A percentile compares a stretch with the other conserved stretches of the same genome.
Evolutionary conservation across 2,888 invertebrate species (phyloP).

Genomic region (Pammene fasciana): DNA sequence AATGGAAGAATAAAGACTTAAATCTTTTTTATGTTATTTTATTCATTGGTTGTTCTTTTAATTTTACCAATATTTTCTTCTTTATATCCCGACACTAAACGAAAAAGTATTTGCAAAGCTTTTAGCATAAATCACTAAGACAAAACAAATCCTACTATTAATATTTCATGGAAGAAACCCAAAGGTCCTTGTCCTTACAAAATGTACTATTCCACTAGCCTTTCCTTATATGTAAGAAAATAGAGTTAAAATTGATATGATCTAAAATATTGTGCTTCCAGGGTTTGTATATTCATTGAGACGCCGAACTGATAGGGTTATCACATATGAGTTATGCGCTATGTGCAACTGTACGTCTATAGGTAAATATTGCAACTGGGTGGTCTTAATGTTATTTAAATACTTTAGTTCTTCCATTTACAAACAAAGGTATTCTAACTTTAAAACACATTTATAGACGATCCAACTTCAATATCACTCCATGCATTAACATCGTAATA

Average conservation of each 20-base stretch:
- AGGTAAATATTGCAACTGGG: constrained; percentile 34
- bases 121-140: background rate
- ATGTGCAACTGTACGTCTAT: constrained; percentile 39
- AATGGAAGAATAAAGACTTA: too few species aligned
- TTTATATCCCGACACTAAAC: too few species aligned
- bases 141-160: constrained; percentile 29
- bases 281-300: constrained; percentile 51
- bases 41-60: background rate
- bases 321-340: constrained; percentile 46
- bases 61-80: too few species aligned
- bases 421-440: background rate
- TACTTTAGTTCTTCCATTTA: background rate
- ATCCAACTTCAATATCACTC: too few species aligned
- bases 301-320: constrained; percentile 44
- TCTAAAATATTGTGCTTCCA: background rate
- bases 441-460: too few species aligned
- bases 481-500: too few species aligned
- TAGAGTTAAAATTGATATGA: constrained; percentile 11
- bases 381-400: constrained; percentile 33
- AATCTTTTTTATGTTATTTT: too few species aligned
- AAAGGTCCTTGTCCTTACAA: constrained; percentile 53
- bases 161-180: constrained; percentile 53
- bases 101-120: background rate
- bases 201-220: background rate
- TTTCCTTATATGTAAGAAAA: background rate